Evolutionary conservation across 1,140 invertebrate genomes (phyloP), one percentile per base, ranked within the genome.

Genomic region (Araneus ventricosus): DNA sequence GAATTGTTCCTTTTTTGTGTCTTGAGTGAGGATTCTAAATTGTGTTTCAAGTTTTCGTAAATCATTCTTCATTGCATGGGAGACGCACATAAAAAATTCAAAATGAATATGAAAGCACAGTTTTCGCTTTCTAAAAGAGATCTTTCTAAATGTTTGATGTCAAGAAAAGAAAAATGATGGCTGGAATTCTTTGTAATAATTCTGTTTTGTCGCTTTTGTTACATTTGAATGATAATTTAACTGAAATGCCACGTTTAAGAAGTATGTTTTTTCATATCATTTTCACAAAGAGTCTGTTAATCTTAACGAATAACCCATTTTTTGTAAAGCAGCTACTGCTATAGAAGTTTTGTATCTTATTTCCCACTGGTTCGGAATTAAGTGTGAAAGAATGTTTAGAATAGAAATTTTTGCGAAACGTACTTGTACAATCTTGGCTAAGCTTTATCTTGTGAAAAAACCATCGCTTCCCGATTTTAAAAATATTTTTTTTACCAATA

Each of bases 101-200:
- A 30, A 24, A 52, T 84, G 41, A 84, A 84, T 84, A 84, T 84
- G 82, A 84, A 41, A 75, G 24, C 37, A 41, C 24, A 24, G 20
- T 82, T 82, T 80, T 80, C 37, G 4, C 4, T 82, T 37, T 82
- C 37, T 24, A 82, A 82, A 45, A 45, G 79, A 39, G 82, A 84
- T 84, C 45, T 57, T 82, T 30, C 34, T 52, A 84, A 84, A 34
- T 84, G 82, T 84, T 84, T 84, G 39, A 84, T n/a, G 82, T 52
- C 41, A n/a, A 30, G 41, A 24, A 84, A 84, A 57, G 45, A 57
- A 84, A 84, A 84, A 52, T 17, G 39, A 30, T 41, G 30, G 8
- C 4, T 10, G 41, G 24, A 52, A 84, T 45, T 30, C 3, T 52
- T 41, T 8, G 41, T 57, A 4, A 24, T 84, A 57, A 75, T 37